Evolutionary conservation across 1,140 invertebrate genomes (phyloP), one percentile per base, ranked within the genome.

Genomic region (Nebria ingens): DNA sequence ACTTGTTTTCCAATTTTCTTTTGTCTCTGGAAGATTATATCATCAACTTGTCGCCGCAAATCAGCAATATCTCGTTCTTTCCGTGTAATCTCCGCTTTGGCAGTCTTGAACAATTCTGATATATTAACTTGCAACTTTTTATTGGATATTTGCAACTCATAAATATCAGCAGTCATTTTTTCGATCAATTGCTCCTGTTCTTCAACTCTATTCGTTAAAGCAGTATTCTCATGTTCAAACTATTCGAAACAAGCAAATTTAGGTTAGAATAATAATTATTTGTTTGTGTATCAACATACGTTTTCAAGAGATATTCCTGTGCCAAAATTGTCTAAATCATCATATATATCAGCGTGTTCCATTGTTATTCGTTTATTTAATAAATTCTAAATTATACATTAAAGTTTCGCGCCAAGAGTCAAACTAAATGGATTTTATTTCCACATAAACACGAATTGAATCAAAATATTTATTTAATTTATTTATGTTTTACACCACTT

Each of bases 61-160:
- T 76, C 68, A 6, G 55, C 49, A 50, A 77, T 73, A 29, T 61
- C 68, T 45, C 59, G 62, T 56, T 77, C 71, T 57, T 77, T 78
- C 13, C 76, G 61, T 19, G 56, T 21, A 55, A 77, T 68, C 66
- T 78, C 76, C 2, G 65, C 62, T 58, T 66, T 72, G 0, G 75
- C 75, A 19, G 75, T 77, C 61, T 71, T 70, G 17, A 71, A 62
- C 17, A 78, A 57, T 9, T 73, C 73, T 2, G 72, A 73, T 15
- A 75, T 59, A 61, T 75, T 74, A 1, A 21, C 58, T 50, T 68
- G 59, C 19, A 76, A 62, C 12, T 55, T 63, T 45, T 61, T 50
- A 12, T 71, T 70, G 1, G 57, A 19, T 29, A 61, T 62, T 22
- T 65, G 53, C 13, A 68, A 53, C 19, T 56, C 29, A 25, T 50